Evolutionary conservation across 64 coral and sea anemone species (phyloP).

Genomic region (Anthopleura sola): DNA sequence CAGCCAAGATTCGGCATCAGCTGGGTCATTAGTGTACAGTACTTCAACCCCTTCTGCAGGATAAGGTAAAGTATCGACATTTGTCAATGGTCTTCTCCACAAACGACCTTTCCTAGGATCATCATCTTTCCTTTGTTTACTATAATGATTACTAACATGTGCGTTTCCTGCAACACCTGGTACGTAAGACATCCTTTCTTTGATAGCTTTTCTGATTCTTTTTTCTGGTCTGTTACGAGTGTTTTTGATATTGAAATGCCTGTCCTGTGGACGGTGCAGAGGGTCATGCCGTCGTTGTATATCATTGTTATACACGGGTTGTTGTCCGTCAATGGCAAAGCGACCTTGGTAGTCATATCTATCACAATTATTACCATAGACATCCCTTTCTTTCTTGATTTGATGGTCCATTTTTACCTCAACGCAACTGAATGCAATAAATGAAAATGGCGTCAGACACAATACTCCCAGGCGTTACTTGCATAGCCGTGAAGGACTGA

Average conservation of each 20-base stretch:
- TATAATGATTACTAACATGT: background rate
- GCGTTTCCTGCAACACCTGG: background rate
- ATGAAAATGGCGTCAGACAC: background rate
- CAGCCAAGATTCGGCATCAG: constrained; percentile 81
- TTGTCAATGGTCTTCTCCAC: constrained; percentile 20
- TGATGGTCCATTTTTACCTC: background rate
- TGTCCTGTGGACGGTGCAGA: background rate
- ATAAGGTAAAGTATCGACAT: constrained; percentile 33
- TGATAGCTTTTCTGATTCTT: too few relatives aligned
- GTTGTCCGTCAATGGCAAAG: background rate
- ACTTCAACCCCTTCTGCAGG: constrained; percentile 85
- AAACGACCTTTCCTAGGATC: background rate
- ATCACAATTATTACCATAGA: background rate
- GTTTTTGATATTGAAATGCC: too few relatives aligned
- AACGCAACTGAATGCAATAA: background rate
- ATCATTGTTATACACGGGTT: background rate
- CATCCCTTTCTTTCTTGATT: background rate
- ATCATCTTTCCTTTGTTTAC: background rate
- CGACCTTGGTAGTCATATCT: background rate
- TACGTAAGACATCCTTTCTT: background rate
- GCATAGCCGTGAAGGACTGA: constrained; percentile 13
- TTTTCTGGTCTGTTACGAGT: too few relatives aligned
- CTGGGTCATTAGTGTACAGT: constrained; percentile 71
- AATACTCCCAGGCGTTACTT: background rate
- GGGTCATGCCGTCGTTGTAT: background rate